phyloP scores from a whole-genome alignment of 2,888 invertebrate genomes.

The Pseudococcus jackbeardsleyi region DNA sequence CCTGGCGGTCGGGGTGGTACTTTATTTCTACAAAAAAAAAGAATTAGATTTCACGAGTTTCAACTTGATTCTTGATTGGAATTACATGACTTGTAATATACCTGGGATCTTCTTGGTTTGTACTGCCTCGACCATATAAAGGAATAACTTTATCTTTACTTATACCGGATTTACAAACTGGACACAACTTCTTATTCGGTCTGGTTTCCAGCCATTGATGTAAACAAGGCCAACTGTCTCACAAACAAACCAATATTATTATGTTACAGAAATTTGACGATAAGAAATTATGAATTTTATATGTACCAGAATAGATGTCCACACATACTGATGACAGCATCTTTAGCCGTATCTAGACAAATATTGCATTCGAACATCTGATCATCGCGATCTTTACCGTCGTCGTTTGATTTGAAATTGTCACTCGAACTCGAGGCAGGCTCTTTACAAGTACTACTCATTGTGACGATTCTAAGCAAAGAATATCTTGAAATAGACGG shows the following conservation, averaged over 20 bases:
- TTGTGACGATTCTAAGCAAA: neutral
- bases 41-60: neutral
- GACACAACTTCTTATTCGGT: slow-evolving; percentile 92
- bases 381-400: slow-evolving; percentile 81
- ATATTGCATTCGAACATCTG: slow-evolving; percentile 97
- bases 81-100: slow-evolving; percentile 67
- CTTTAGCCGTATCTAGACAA: slow-evolving; percentile 96
- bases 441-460: slow-evolving; percentile 8
- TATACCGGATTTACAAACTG: slow-evolving; percentile 98
- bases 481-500: too few relatives aligned
- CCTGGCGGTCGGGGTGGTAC: slow-evolving; percentile 95
- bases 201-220: slow-evolving; percentile 98
- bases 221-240: slow-evolving; percentile 89
- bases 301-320: slow-evolving; percentile 96
- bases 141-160: slow-evolving; percentile 98
- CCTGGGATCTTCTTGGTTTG: slow-evolving; percentile 93
- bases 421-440: slow-evolving; percentile 47
- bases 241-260: neutral
- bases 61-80: neutral
- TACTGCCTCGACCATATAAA: slow-evolving; percentile 92
- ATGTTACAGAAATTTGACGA: too few relatives aligned
- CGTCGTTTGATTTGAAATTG: slow-evolving; percentile 66
- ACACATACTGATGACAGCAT: slow-evolving; percentile 98
- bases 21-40: slow-evolving; percentile 72
- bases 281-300: neutral